phyloP scores from a whole-genome alignment of 2,888 invertebrate genomes.

The Nomada ferruginata region DNA sequence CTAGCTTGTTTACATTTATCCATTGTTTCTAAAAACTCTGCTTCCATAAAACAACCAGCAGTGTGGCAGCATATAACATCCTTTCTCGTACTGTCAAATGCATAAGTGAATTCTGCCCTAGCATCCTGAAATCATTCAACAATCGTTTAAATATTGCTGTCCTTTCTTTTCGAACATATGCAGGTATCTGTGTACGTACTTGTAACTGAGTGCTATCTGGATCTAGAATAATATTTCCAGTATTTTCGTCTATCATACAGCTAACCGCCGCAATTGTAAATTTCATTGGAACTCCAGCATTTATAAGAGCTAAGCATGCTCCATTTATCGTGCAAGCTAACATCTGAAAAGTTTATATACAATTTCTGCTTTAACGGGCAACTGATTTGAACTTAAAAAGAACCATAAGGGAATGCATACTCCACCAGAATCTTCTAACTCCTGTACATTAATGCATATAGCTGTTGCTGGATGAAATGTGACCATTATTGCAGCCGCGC shows the following conservation, averaged over 20 bases:
- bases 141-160: constrained; percentile 3
- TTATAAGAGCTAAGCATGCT: constrained; percentile 92
- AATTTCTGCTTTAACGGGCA: not conserved
- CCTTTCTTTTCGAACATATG: constrained; percentile 5
- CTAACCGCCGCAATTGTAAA: constrained; percentile 92
- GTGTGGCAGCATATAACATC: constrained; percentile 88
- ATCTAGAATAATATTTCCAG: constrained; percentile 87
- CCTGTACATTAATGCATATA: constrained; percentile 92
- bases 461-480: constrained; percentile 92
- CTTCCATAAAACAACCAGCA: constrained; percentile 88
- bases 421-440: constrained; percentile 93
- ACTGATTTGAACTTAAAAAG: not conserved
- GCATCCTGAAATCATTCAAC: constrained; percentile 82
- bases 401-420: constrained; percentile 84
- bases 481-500: constrained; percentile 90
- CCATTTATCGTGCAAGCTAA: constrained; percentile 93
- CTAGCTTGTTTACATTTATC: constrained; percentile 88
- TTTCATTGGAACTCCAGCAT: constrained; percentile 93
- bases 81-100: constrained; percentile 89
- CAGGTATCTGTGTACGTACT: constrained; percentile 74
- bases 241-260: constrained; percentile 88
- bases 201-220: constrained; percentile 85
- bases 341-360: constrained; percentile 85
- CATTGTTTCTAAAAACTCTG: constrained; percentile 88
- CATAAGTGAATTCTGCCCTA: constrained; percentile 89